Percentiles rank a stretch among this genome's conserved stretches.
Conservation (phyloP, 2,113 vertebrate genomes). For the Petroica traversi region DNA sequence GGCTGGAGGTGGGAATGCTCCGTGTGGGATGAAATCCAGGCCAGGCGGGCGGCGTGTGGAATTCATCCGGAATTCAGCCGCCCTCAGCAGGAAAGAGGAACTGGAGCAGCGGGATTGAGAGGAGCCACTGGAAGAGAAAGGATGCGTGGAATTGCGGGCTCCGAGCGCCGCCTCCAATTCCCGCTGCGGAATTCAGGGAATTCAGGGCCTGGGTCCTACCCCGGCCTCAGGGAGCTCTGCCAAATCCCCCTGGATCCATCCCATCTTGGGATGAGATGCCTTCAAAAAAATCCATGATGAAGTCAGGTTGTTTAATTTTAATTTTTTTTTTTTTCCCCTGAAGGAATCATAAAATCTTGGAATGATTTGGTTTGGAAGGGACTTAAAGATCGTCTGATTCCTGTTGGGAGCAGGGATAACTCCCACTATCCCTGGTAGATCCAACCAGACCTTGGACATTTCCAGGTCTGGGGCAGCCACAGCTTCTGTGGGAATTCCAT, state of each 20-base stretch:
- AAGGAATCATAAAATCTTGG: neutral
- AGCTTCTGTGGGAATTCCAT: neutral
- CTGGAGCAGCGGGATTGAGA: constrained; percentile 46
- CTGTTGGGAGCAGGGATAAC: accelerated
- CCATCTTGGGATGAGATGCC: accelerated
- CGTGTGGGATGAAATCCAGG: constrained; percentile 39
- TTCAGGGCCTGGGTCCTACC: neutral
- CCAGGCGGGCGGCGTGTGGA: neutral
- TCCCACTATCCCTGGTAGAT: neutral
- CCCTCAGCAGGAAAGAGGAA: constrained; percentile 52
- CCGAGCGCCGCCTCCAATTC: neutral
- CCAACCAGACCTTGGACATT: neutral
- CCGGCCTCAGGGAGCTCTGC: neutral
- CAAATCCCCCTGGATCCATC: neutral
- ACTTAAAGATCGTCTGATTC: neutral
- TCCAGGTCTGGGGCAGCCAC: neutral
- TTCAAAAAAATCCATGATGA: neutral
- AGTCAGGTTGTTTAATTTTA: neutral
- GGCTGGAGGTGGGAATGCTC: neutral
- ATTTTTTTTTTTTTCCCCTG: accelerated
- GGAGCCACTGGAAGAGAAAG: neutral
- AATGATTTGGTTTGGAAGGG: neutral
- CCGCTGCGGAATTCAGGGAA: neutral
- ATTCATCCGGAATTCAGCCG: constrained; percentile 62
- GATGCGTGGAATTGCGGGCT: neutral